Evolutionary conservation across 2,113 vertebrate species (phyloP), one percentile per base, ranked within the genome.

Genomic region (Ploceus nigricollis): DNA sequence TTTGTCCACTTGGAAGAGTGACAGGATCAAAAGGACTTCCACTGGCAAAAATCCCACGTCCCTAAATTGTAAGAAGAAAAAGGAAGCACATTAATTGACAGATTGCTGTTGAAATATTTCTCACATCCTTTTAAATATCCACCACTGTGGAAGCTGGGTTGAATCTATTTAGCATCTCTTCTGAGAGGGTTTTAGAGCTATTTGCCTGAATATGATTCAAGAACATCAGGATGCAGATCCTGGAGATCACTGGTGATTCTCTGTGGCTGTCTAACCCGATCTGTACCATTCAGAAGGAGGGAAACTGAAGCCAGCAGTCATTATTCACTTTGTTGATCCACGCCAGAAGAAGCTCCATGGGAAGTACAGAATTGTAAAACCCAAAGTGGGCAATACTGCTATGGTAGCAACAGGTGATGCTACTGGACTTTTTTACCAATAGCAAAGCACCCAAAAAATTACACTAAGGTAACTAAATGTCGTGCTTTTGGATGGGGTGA

Each of bases 1-100:
- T 99, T 87, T 92, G 97, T 57, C 99, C 99, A 20, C 98, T 98
- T 30, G 98, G 97, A 82, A 99, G 98, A 27, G 98, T 99, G 89
- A 99, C 99, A 0, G 98, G 98, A 96, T 99, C 98, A 95, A 99
- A 99, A 45, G 99, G 99, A 92, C 99, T 99, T 85, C 99, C 99
- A 27, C 99, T 99, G 96, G 99, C 99, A 98, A 99, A 99, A 96
- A 99, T 98, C 21, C 98, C 99, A 50, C 98, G 98, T 1, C 99
- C 99, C 99, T 99, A 87, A 64, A 94, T 96, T 10, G 76, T 85
- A 85, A 93, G 11, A 30, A 81, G n/a, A 72, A 84, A 93, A 87
- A 91, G 35, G 63, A 75, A 86, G 53, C 21, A 27, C 0, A 1
- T 89, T 56, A 94, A 54, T 44, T 61, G 22, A 3, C 5, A 89